Conservation (phyloP, 2,797 vertebrate genomes). For the Trematomus bernacchii region DNA sequence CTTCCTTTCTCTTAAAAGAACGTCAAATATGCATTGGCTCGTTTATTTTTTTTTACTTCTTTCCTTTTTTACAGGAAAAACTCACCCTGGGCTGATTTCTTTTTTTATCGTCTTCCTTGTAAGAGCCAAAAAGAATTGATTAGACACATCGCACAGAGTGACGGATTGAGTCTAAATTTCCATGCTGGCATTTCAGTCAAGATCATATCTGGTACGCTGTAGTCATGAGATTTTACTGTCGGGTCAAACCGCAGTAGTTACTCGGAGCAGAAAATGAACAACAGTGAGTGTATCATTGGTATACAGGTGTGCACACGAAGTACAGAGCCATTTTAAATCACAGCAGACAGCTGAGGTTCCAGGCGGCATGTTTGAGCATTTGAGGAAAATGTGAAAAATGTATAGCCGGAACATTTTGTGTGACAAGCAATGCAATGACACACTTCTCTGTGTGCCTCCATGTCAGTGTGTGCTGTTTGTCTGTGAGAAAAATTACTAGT, state of each 20-base stretch:
- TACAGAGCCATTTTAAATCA: slow-evolving; percentile 45
- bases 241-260: slow-evolving; percentile 49
- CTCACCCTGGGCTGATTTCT: not conserved
- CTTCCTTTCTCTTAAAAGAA: slow-evolving; percentile 51
- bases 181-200: slow-evolving; percentile 46
- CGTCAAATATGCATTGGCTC: slow-evolving; percentile 41
- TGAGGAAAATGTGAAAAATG: slow-evolving; percentile 43
- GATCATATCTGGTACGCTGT: slow-evolving; percentile 51
- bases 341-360: slow-evolving; percentile 30
- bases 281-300: slow-evolving; percentile 50
- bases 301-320: slow-evolving; percentile 42
- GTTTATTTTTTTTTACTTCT: slow-evolving; percentile 4
- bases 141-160: slow-evolving; percentile 43
- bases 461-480: slow-evolving; percentile 44
- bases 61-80: slow-evolving; percentile 7
- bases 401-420: slow-evolving; percentile 47
- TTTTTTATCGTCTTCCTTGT: slow-evolving; percentile 11
- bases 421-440: slow-evolving; percentile 65
- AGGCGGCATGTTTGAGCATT: slow-evolving; percentile 26
- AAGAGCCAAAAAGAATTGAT: slow-evolving; percentile 20
- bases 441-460: slow-evolving; percentile 44
- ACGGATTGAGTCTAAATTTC: slow-evolving; percentile 50
- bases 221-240: slow-evolving; percentile 53
- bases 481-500: slow-evolving; percentile 48
- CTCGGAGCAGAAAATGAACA: slow-evolving; percentile 44